Evolutionary conservation across 2,113 vertebrate species (phyloP).

Genomic region (Prinia subflava): DNA sequence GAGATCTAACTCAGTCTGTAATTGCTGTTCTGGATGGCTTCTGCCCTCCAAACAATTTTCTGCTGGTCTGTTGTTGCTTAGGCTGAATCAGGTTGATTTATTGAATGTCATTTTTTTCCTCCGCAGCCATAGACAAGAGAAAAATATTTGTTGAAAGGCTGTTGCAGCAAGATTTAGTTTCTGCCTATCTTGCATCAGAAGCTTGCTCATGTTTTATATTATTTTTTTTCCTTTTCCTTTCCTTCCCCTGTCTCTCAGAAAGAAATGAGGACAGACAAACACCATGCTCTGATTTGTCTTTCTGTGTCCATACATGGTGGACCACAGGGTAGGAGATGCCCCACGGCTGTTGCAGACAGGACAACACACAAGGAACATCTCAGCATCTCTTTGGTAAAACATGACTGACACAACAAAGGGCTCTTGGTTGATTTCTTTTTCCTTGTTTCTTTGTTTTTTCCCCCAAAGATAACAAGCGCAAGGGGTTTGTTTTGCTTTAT

Average conservation of each 20-base stretch:
- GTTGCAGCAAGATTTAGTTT: slow-evolving; percentile 38
- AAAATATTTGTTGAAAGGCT: slow-evolving; percentile 48
- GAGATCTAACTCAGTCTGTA: slow-evolving; percentile 57
- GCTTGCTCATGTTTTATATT: background rate
- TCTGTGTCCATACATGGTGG: background rate
- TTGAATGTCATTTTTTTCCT: slow-evolving; percentile 50
- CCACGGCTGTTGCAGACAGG: background rate
- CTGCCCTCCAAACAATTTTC: slow-evolving; percentile 67
- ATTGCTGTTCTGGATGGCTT: slow-evolving; percentile 60
- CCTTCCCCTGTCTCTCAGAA: background rate
- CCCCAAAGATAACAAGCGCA: background rate
- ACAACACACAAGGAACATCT: background rate
- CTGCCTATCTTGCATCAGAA: background rate
- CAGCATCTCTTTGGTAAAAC: background rate
- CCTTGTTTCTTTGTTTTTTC: background rate
- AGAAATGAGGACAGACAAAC: background rate
- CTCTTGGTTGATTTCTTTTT: background rate
- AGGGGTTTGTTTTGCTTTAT: background rate
- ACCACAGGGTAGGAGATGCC: background rate
- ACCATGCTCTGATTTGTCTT: background rate
- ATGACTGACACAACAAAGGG: background rate
- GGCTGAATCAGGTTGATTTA: slow-evolving; percentile 59
- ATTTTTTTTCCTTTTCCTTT: background rate
- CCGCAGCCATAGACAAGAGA: slow-evolving; percentile 46
- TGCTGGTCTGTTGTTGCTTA: slow-evolving; percentile 44